phyloP scores from a whole-genome alignment of 2,113 vertebrate species.

The Hoplias malabaricus region DNA sequence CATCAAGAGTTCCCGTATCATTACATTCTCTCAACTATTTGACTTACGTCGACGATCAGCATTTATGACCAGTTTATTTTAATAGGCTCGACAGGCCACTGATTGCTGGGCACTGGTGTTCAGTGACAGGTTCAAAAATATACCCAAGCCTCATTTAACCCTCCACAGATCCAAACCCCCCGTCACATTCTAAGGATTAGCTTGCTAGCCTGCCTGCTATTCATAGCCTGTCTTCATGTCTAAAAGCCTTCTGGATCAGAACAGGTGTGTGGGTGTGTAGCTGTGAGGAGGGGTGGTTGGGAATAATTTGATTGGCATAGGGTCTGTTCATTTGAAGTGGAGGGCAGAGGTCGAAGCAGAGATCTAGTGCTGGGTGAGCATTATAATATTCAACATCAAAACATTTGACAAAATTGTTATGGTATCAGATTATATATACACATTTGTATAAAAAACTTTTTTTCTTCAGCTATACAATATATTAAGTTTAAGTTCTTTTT shows the following conservation, averaged over 20 bases:
- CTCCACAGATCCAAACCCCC: conserved; percentile 11
- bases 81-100: conserved; percentile 10
- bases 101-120: conserved; percentile 34
- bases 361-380: neutral
- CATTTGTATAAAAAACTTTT: no score
- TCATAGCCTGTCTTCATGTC: conserved; percentile 36
- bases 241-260: conserved; percentile 9
- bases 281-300: conserved; percentile 3
- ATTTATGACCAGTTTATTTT: no score
- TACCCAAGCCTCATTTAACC: neutral
- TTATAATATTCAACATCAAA: neutral
- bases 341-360: conserved; percentile 14
- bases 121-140: conserved; percentile 53
- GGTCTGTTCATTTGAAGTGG: conserved; percentile 15
- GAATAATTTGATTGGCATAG: conserved; percentile 30
- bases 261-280: conserved; percentile 50
- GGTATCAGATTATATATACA: neutral
- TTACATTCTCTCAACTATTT: no score
- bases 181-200: conserved; percentile 44
- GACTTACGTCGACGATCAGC: no score
- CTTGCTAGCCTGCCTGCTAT: conserved; percentile 42
- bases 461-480: no score
- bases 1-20: no score
- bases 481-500: no score
- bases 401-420: neutral